Evolutionary conservation across 2,797 vertebrate genomes (phyloP).

Genomic region (Cebuella pygmaea): DNA sequence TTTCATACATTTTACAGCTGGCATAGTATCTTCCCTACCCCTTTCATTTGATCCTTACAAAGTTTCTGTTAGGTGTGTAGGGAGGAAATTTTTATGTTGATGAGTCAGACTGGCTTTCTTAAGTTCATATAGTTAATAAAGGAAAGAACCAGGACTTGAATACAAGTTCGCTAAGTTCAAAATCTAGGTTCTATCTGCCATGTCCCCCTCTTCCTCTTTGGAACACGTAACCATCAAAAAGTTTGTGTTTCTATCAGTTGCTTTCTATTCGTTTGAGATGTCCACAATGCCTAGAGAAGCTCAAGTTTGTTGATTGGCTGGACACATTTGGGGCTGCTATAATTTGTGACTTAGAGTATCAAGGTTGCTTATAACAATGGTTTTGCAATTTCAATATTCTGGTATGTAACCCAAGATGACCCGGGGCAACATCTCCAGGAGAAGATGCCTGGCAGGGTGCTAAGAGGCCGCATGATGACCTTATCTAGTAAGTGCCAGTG

Average conservation of each 20-base stretch:
- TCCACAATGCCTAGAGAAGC: not conserved
- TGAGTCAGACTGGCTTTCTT: not conserved
- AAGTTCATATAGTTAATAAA: not conserved
- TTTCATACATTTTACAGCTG: not conserved
- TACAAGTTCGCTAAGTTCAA: not conserved
- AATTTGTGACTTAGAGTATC: not conserved
- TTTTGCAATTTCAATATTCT: slow-evolving; percentile 51
- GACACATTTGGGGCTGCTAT: not conserved
- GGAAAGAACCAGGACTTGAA: not conserved
- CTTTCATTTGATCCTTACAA: not conserved
- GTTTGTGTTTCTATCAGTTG: not conserved
- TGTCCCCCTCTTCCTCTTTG: not conserved
- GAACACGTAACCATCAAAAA: not conserved
- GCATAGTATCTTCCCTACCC: not conserved
- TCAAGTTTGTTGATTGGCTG: not conserved
- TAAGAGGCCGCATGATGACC: not conserved
- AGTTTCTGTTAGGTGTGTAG: not conserved
- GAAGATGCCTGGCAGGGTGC: slow-evolving; percentile 24
- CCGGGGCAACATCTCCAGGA: not conserved
- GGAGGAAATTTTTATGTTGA: not conserved
- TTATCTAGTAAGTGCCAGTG: slow-evolving; percentile 42
- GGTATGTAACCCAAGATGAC: not conserved
- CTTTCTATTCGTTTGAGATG: not conserved
- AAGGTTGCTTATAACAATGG: not conserved
- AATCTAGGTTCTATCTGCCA: not conserved